phyloP scores from a whole-genome alignment of 2,113 vertebrate species.

The Alouatta palliata region DNA sequence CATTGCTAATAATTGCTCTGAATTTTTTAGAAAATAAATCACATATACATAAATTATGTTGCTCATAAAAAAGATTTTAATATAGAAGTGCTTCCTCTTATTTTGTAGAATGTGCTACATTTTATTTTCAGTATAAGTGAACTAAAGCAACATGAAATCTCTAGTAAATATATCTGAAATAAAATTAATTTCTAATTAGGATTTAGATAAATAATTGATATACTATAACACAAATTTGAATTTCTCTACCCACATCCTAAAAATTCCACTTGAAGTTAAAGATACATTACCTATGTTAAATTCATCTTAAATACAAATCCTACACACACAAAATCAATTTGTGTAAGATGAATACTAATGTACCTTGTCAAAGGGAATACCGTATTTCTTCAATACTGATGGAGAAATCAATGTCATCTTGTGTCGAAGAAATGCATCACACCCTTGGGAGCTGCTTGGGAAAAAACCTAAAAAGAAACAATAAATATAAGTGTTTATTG shows the following conservation, averaged over 20 bases:
- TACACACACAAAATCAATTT: not conserved
- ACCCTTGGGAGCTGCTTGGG: slow-evolving; percentile 94
- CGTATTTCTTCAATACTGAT: slow-evolving; percentile 95
- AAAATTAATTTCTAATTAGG: slow-evolving; percentile 10
- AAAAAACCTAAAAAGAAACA: slow-evolving; percentile 91
- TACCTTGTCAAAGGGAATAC: slow-evolving; percentile 99
- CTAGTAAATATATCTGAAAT: slow-evolving; percentile 32
- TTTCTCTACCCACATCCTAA: slow-evolving; percentile 2
- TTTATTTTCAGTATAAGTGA: slow-evolving; percentile 27
- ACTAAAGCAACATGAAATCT: not conserved
- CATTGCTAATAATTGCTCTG: not conserved
- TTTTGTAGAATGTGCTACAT: not conserved
- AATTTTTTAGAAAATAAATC: not conserved
- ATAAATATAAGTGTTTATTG: slow-evolving; percentile 50
- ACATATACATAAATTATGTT: not conserved
- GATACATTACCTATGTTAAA: not conserved
- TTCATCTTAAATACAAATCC: not conserved
- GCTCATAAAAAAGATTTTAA: not conserved
- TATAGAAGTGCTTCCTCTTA: not conserved
- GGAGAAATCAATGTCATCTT: slow-evolving; percentile 99
- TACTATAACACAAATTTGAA: not conserved
- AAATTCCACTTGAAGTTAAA: not conserved
- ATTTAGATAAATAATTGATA: slow-evolving; percentile 22
- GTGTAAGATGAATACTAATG: slow-evolving; percentile 14
- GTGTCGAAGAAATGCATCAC: slow-evolving; percentile 97